These are phyloP conservation scores for Heterotis niloticus DNA, from an alignment of 2,113 vertebrate genomes.

Conservation along the genomic window DNA sequence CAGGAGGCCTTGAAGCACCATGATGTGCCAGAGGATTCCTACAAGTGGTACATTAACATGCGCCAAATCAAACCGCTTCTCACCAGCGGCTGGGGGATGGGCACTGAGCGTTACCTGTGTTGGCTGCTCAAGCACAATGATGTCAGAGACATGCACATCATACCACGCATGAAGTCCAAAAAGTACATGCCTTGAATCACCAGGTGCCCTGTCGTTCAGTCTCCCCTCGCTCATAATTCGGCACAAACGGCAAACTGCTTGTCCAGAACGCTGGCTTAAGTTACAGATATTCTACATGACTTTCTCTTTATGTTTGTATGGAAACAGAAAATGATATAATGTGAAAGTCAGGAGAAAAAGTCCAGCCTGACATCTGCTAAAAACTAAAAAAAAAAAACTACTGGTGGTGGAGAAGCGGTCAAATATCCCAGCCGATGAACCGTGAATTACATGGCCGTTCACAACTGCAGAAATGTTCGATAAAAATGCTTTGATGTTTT, in stretches of 20 bases:
- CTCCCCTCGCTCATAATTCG: not conserved
- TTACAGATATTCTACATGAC: no score
- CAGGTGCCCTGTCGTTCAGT: no score
- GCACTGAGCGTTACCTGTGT: slow-evolving; percentile 68
- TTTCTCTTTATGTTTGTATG: not conserved
- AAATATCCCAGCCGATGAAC: no score
- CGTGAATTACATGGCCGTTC: no score
- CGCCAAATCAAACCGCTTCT: slow-evolving; percentile 58
- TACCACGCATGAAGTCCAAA: slow-evolving; percentile 65
- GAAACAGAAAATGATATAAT: not conserved
- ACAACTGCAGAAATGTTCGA: no score
- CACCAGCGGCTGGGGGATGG: slow-evolving; percentile 75
- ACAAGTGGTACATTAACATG: slow-evolving; percentile 70
- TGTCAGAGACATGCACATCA: slow-evolving; percentile 67
- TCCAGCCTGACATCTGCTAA: not conserved
- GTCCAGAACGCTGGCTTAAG: no score
- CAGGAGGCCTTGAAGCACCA: slow-evolving; percentile 64
- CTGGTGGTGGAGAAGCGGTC: no score
- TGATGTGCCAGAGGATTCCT: slow-evolving; percentile 60
- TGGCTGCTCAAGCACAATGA: slow-evolving; percentile 70
- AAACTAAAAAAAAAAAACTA: not conserved
- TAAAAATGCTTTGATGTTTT: no score
- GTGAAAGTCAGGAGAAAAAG: not conserved
- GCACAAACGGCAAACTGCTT: no score
- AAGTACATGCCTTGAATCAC: slow-evolving; percentile 65